Evolutionary conservation across 2,797 vertebrate genomes (phyloP).

Genomic region (Malurus splendens): DNA sequence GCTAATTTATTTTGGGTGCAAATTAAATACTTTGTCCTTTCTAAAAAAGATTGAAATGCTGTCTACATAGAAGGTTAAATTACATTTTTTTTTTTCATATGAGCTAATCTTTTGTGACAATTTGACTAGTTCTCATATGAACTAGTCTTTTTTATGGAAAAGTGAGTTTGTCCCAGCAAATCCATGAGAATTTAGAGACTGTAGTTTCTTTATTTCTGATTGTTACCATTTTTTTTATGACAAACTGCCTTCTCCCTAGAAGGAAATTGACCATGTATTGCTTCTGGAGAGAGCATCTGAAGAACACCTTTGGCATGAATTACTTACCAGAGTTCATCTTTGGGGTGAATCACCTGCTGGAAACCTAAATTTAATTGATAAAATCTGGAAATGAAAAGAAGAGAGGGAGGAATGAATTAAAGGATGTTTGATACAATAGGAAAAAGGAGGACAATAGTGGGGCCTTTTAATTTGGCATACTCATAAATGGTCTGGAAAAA

Average conservation of each 20-base stretch:
- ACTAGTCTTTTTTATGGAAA: background rate
- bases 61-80: background rate
- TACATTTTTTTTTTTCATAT: background rate
- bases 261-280: background rate
- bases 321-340: conserved; percentile 5
- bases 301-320: conserved; percentile 3
- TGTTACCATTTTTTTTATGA: background rate
- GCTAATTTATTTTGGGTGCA: background rate
- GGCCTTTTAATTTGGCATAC: background rate
- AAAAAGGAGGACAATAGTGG: background rate
- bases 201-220: background rate
- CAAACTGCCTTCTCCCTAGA: background rate
- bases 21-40: background rate
- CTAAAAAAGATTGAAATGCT: background rate
- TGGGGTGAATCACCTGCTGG: background rate
- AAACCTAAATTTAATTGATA: background rate
- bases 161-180: background rate
- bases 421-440: background rate
- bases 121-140: background rate
- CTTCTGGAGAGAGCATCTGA: background rate
- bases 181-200: background rate
- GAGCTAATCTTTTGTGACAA: background rate
- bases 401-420: background rate
- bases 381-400: background rate
- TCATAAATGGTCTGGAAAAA: background rate